Evolutionary conservation across 2,888 invertebrate genomes (phyloP), one percentile per base, ranked within the genome.

Genomic region (Esperia sulphurella): DNA sequence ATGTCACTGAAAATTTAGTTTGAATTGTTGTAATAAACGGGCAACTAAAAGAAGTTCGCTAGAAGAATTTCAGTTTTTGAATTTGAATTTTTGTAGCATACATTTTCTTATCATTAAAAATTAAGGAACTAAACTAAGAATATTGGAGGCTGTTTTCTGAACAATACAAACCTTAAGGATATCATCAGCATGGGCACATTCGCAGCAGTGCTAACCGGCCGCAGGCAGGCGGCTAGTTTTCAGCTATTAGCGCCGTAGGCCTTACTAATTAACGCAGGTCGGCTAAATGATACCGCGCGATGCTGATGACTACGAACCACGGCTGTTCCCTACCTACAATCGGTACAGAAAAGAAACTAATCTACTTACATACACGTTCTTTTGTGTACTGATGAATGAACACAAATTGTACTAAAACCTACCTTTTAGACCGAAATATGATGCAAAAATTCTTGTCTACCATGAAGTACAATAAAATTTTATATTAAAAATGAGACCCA

Each of bases 171-270:
- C 31, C 42, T 41, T 28, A 28, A 44, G 37, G 28, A 44, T 5
- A 21, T 12, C 37, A 37, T 37, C 41, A 35, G 35, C 33, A 61
- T 52, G 58, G 64, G 63, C 71, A 69, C 59, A 68, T 72, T 66
- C 62, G 64, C 65, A 58, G 76, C 65, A 58, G 76, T 76, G 79
- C 76, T 79, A 79, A 79, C 67, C 57, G 35, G 45, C 51, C 48
- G 59, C 71, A 61, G 78, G 65, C 75, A 70, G 79, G 73, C 85
- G 84, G 83, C 83, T 83, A 82, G 87, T 87, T 85, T 78, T 85
- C 80, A 85, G 63, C 72, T 75, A 85, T 89, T 89, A 88, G 73
- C 88, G 79, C 74, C 58, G 82, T 86, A 80, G 80, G 85, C 79
- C 83, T 77, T 82, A 71, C 83, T 86, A 63, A 86, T 89, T 89